phyloP scores from a whole-genome alignment of 2,113 vertebrate genomes.

The human (Homo sapiens) region GRCh38 chrX:29258001-29258500 shows the following conservation, averaged over 20 bases:
- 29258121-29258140: not conserved
- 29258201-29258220: not conserved
- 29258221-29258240: not conserved
- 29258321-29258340: not conserved
- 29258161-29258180: not conserved
- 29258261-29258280: not conserved
- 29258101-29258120: not conserved
- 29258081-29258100: not conserved
- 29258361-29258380: not conserved
- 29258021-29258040: conserved; percentile 63
- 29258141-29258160: not conserved
- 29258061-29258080: conserved; percentile 50
- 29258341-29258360: conserved; percentile 46
- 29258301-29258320: not conserved
- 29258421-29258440: conserved; percentile 46
- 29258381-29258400: not conserved
- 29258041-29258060: conserved; percentile 46
- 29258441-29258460: conserved; percentile 24
- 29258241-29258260: not conserved
- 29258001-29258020: conserved; percentile 54
- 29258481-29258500: not conserved
- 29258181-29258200: not conserved
- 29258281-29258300: not conserved
- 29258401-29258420: not conserved
- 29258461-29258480: not conserved